Evolutionary conservation across 2,888 invertebrate species (phyloP), one percentile per base, ranked within the genome.

Genomic region (Abscondita cerata): DNA sequence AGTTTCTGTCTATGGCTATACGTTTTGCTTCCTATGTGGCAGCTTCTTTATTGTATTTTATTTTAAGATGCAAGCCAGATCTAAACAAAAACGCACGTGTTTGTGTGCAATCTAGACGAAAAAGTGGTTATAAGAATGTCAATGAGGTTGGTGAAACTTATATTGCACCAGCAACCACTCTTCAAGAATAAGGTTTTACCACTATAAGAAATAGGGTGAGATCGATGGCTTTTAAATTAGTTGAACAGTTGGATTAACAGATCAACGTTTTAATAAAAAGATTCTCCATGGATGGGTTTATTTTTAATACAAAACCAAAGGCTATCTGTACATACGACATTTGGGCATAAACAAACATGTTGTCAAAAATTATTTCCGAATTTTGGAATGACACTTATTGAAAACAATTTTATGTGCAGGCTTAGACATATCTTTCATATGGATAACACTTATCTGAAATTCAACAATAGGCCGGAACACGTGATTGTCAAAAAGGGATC

Each of bases 271-370:
- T 44, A 62, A 73, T 57, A 59, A 68, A 40, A 58, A 68, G 74
- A 73, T 34, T 60, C 38, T 61, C 62, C 61, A 44, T 74, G 72
- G 73, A 64, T 75, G 19, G 55, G 66, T 54, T 65, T 60, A 18
- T 75, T 73, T 64, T 40, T 71, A 46, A 44, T 40, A 20, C 41
- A 69, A 59, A 57, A 70, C 52, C 59, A 53, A 47, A 70, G 71
- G 36, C 56, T 74, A n/a, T 52, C 58, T 46, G 40, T 72, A 38
- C 54, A 72, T 70, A 72, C 76, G 67, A 54, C 74, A 47, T 72
- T 46, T 62, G 55, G 67, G 68, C 38, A 62, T 75, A 61, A 73
- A 66, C 62, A 67, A 69, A 68, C 59, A 68, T 25, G 25, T 25
- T 25, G 25, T 25, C 25, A 25, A 25, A 25, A 25, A 25, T 25